Conservation (phyloP, 2,797 vertebrate genomes). For the Mareca strepera region DNA sequence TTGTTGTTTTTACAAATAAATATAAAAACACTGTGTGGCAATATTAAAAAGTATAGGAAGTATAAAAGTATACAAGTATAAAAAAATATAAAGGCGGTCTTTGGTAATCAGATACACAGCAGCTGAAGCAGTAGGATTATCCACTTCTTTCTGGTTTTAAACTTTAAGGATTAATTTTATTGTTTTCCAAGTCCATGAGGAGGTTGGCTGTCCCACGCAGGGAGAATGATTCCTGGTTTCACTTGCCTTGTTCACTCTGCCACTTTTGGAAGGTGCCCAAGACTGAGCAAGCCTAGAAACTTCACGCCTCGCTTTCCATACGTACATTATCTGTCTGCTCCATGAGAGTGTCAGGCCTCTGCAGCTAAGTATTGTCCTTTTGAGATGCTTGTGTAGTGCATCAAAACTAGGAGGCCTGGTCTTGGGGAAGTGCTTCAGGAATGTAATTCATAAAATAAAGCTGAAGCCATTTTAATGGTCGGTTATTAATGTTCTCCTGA, state of each 20-base stretch:
- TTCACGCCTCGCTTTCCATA: background rate
- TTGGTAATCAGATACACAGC: background rate
- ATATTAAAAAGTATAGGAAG: background rate
- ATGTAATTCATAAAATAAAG: background rate
- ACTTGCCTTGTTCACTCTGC: background rate
- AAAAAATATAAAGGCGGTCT: background rate
- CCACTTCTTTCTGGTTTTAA: constrained; percentile 2
- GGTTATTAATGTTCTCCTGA: background rate
- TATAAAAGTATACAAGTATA: background rate
- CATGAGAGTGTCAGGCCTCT: background rate
- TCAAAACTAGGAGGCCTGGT: background rate
- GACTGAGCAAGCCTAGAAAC: background rate
- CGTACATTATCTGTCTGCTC: background rate
- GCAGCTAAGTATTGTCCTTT: background rate
- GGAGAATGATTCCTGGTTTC: background rate
- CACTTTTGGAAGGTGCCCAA: background rate
- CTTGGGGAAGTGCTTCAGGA: background rate
- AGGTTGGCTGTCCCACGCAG: background rate
- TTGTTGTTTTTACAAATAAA: background rate
- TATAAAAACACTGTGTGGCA: background rate
- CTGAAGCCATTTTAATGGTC: background rate
- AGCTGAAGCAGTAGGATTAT: background rate
- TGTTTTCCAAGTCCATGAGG: background rate
- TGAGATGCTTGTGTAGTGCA: background rate
- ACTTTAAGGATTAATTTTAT: constrained; percentile 7